These are phyloP conservation scores for Miltochrista miniata DNA, from an alignment of 2,888 invertebrate genomes.

Conservation along the genomic window DNA sequence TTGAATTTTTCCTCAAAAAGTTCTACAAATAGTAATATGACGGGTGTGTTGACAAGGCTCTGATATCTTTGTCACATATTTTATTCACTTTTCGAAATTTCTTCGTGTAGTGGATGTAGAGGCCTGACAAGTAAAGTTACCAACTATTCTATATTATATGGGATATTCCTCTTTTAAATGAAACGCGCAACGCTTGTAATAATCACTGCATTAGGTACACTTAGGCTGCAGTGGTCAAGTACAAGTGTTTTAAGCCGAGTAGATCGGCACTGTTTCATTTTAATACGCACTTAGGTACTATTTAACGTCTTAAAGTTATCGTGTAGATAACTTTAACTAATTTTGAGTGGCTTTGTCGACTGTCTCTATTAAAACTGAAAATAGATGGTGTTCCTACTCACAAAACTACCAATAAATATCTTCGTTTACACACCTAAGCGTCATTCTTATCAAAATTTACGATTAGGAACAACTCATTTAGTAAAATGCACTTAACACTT, in stretches of 20 bases:
- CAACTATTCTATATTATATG: no score
- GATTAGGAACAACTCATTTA: neutral
- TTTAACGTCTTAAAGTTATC: no score
- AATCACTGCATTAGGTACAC: no score
- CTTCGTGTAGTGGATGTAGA: neutral
- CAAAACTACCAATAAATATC: neutral
- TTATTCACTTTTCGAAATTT: neutral
- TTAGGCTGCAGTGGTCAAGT: no score
- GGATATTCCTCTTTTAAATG: no score
- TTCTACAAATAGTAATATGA: neutral
- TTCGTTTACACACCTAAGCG: neutral
- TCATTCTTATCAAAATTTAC: neutral
- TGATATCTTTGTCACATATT: neutral
- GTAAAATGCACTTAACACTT: neutral
- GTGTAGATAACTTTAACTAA: no score
- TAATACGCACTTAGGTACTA: no score
- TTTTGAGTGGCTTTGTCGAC: no score
- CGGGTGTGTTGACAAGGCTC: slow-evolving; percentile 1
- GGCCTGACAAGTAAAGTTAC: neutral
- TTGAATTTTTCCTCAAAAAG: no score
- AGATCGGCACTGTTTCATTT: no score
- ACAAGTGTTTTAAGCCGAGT: no score
- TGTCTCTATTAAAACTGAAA: neutral
- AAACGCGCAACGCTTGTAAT: no score
- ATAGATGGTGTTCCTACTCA: neutral